Base-by-base conservation (phyloP, 2,797 vertebrate species). In the Harpagifer antarcticus region DNA sequence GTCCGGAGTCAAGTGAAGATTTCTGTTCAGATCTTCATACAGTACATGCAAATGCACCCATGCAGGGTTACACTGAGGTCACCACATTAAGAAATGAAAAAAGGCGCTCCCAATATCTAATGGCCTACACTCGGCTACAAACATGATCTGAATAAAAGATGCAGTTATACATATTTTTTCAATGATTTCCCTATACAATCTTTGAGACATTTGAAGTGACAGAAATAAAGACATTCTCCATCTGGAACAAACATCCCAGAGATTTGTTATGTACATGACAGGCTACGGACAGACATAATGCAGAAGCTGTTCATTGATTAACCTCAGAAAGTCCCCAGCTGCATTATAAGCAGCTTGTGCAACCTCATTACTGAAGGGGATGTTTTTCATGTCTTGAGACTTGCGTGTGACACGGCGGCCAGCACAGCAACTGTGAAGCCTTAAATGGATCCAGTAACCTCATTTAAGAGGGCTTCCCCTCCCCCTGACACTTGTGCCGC, bases 371-470 rank as follows among this genome's bases (percentile, higher is more conserved):
- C 71, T 65, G 78, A 55, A 71, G 66, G 84, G 87, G 81, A 90
- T 84, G 90, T 89, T 93, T 91, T 91, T 90, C 86, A 89, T 85
- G 86, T 93, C 90, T 90, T 72, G 86, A 90, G 92, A 91, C 82
- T 88, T 83, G 88, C 77, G 84, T 91, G 93, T 92, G 93, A 95
- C 91, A 92, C 76, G 64, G 88, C 56, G 87, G 93, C 95, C 93
- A 92, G 91, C 89, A 72, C 82, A 72, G 92, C 88, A 94, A 94
- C 93, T 93, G 89, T 92, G 92, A 92, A 87, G 88, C 91, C 94
- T 94, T 94, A 93, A 94, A 93, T 91, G 93, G 91, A 91, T 93
- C 85, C 84, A 87, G 91, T 95, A 95, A 95, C 94, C 92, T 94
- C 81, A 73, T 96, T 96, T 93, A 87, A 90, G 89, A 91, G 89